Percentiles rank a stretch among this genome's conserved stretches.
Evolutionary conservation across 2,113 vertebrate species (phyloP).

Genomic region (Numida meleagris): DNA sequence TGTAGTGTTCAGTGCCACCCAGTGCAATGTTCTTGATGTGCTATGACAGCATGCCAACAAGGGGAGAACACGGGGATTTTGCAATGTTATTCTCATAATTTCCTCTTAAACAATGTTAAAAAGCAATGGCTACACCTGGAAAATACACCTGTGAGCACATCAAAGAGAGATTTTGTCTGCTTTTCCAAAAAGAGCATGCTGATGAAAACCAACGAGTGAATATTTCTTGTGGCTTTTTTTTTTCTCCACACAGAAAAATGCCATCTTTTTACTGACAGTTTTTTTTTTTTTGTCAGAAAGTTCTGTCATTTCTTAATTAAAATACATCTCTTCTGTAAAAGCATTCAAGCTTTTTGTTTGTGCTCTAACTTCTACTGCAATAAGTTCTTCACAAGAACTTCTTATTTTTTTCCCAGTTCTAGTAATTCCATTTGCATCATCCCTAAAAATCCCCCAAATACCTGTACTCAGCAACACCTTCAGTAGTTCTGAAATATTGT

Average conservation of each 20-base stretch:
- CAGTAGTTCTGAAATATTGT: not conserved
- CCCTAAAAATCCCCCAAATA: not conserved
- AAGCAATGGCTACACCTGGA: not conserved
- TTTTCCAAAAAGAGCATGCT: not conserved
- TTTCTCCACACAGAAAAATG: not conserved
- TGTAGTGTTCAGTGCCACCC: not conserved
- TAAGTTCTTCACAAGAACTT: accelerated
- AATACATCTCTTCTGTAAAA: not conserved
- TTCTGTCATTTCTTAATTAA: not conserved
- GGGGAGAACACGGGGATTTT: not conserved
- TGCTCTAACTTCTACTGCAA: not conserved
- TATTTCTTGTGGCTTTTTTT: not conserved
- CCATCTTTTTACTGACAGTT: not conserved
- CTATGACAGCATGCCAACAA: not conserved
- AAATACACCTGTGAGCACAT: not conserved
- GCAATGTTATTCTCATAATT: not conserved
- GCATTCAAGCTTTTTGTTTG: not conserved
- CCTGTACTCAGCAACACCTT: not conserved
- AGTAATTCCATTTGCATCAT: not conserved
- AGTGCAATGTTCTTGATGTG: not conserved
- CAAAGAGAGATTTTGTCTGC: not conserved
- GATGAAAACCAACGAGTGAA: not conserved
- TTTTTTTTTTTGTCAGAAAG: not conserved
- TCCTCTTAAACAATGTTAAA: not conserved
- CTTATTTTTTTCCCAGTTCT: not conserved